phyloP scores from a whole-genome alignment of 2,113 vertebrate species.

The Pygoscelis antarcticus region DNA sequence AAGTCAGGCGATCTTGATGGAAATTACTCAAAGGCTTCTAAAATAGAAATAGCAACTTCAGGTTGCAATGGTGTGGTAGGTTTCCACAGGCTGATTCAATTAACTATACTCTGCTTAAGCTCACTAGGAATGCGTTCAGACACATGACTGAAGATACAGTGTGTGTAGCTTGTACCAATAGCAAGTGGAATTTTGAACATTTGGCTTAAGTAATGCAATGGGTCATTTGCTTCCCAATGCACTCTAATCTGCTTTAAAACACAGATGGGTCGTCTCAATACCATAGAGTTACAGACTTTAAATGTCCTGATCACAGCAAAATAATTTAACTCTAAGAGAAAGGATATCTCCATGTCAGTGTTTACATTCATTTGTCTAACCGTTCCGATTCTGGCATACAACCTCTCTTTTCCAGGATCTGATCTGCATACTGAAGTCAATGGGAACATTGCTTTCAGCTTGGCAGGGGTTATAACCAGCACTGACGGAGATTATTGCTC shows the following conservation, averaged over 20 bases:
- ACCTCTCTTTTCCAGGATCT: background rate
- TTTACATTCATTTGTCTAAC: background rate
- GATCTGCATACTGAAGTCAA: slow-evolving; percentile 25
- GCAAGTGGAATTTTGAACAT: slow-evolving; percentile 32
- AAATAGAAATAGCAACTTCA: background rate
- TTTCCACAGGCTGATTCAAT: background rate
- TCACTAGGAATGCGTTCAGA: background rate
- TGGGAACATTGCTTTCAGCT: background rate
- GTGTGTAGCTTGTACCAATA: background rate
- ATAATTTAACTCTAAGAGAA: background rate
- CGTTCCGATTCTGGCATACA: background rate
- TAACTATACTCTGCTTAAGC: background rate
- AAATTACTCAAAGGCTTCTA: background rate
- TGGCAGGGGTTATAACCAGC: slow-evolving; percentile 2
- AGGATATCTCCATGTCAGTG: background rate
- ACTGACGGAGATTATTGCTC: slow-evolving; percentile 25
- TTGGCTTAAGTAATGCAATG: background rate
- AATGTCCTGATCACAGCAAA: background rate
- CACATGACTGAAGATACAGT: background rate
- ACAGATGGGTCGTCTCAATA: background rate
- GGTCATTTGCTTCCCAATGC: background rate
- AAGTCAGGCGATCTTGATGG: background rate
- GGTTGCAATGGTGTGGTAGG: background rate
- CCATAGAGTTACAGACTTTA: background rate
- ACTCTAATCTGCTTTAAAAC: slow-evolving; percentile 2